Conservation (phyloP, 2,797 vertebrate genomes). For the Acrossocheilus wenchowensis region DNA sequence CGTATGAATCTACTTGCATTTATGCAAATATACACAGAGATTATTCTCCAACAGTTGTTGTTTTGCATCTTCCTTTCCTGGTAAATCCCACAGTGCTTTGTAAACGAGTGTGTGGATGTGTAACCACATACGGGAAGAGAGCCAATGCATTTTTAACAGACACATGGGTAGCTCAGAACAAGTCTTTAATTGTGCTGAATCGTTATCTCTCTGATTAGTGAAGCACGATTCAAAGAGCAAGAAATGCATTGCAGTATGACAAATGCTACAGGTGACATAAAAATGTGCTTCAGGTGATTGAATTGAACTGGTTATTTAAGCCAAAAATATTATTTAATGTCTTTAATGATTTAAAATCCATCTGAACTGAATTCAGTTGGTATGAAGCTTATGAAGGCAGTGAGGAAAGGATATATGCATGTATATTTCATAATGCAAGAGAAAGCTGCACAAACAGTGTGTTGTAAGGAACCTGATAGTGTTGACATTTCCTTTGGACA, state of each 20-base stretch:
- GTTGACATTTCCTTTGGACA: background rate
- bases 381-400: background rate
- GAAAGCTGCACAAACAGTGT: background rate
- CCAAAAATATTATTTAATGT: background rate
- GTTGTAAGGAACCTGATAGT: background rate
- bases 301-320: background rate
- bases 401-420: background rate
- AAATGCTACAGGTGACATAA: background rate
- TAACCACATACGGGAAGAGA: background rate
- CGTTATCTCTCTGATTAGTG: background rate
- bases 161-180: background rate
- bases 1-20: no score
- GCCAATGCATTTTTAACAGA: background rate
- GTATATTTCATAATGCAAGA: background rate
- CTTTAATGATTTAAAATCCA: background rate
- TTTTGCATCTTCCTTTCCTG: conserved; percentile 44
- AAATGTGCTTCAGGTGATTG: background rate
- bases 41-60: background rate
- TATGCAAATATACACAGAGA: background rate
- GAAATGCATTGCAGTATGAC: background rate
- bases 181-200: background rate
- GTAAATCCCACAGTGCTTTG: conserved; percentile 22
- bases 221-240: background rate
- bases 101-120: background rate
- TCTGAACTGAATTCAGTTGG: background rate